Percentiles rank a stretch among this genome's conserved stretches.
Conservation (phyloP, 2,113 vertebrate species). For the Notothenia coriiceps region DNA sequence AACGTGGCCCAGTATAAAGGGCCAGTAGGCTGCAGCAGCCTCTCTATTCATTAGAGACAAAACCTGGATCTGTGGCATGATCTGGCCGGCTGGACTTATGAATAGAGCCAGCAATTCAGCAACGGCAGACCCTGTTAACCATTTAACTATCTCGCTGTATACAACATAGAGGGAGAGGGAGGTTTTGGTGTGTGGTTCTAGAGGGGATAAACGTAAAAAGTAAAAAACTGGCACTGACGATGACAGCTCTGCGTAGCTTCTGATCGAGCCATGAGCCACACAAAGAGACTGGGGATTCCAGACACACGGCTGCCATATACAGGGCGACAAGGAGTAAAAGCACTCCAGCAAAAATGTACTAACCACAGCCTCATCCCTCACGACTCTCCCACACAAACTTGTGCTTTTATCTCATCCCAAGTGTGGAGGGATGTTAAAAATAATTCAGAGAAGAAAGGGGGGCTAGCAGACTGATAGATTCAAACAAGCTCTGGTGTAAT, state of each 20-base stretch:
- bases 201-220: constrained; percentile 10
- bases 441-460: constrained; percentile 65
- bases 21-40: constrained; percentile 65
- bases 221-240: constrained; percentile 22
- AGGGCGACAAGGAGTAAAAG: constrained; percentile 39
- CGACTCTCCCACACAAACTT: constrained; percentile 68
- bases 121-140: constrained; percentile 71
- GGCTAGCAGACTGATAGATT: constrained; percentile 63
- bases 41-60: constrained; percentile 83
- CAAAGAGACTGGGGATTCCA: constrained; percentile 29
- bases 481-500: constrained; percentile 50
- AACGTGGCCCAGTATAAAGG: constrained; percentile 76
- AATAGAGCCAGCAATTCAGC: constrained; percentile 80
- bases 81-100: constrained; percentile 73
- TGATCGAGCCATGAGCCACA: constrained; percentile 26
- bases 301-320: constrained; percentile 37
- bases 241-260: constrained; percentile 44
- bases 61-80: constrained; percentile 81
- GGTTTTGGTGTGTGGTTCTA: constrained; percentile 8
- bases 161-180: constrained; percentile 35
- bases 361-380: constrained; percentile 60
- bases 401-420: constrained; percentile 74
- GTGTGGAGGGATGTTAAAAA: constrained; percentile 73
- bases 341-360: constrained; percentile 45
- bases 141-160: constrained; percentile 28